Conservation (phyloP, 2,113 vertebrate genomes). For the Rallus limicola region DNA sequence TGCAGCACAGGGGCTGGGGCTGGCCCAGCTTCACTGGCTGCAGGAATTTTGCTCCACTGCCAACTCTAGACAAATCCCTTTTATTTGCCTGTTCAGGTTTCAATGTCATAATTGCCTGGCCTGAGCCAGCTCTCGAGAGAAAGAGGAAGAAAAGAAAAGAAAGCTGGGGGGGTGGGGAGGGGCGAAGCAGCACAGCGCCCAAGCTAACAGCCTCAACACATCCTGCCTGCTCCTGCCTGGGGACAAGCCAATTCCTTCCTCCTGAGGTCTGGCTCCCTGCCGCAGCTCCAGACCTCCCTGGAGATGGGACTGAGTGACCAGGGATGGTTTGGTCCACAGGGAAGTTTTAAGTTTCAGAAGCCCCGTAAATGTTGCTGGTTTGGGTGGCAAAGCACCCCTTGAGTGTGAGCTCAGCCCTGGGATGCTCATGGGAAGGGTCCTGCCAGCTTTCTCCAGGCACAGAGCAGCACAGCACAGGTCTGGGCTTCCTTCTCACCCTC, state of each 20-base stretch:
- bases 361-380: background rate
- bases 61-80: constrained; percentile 51
- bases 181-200: background rate
- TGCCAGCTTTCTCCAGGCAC: background rate
- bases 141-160: background rate
- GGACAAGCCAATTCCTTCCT: background rate
- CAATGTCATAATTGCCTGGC: background rate
- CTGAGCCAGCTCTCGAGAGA: background rate
- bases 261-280: background rate
- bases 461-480: background rate
- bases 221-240: background rate
- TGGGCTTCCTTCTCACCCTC: background rate
- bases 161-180: background rate
- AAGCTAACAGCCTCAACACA: fast-evolving
- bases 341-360: background rate
- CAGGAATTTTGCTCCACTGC: constrained; percentile 4
- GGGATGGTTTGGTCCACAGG: background rate
- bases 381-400: background rate
- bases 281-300: background rate
- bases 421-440: background rate
- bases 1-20: background rate
- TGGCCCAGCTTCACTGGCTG: background rate
- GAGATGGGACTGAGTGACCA: background rate
- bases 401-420: background rate
- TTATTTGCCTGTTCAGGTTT: constrained; percentile 52